Conservation (phyloP, 2,888 invertebrate genomes). For the Drosophila multiciliata region DNA sequence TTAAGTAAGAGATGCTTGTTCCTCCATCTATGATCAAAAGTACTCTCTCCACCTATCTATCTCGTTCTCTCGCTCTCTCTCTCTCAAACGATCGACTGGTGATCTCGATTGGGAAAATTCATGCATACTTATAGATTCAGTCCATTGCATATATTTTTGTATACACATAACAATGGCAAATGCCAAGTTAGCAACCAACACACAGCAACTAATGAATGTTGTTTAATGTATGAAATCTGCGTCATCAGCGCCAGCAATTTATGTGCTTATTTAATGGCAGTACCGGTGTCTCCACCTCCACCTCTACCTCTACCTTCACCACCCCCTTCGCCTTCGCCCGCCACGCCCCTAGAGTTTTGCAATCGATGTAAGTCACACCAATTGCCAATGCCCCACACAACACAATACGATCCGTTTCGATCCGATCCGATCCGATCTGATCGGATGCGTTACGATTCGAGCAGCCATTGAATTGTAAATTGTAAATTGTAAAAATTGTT, state of each 20-base stretch:
- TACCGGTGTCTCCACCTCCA: slow-evolving; percentile 7
- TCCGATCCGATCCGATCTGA: slow-evolving; percentile 13
- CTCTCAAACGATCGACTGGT: background rate
- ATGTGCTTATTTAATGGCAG: slow-evolving; percentile 67
- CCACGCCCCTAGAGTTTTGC: slow-evolving; percentile 48
- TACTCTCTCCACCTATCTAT: background rate
- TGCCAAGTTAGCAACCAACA: slow-evolving; percentile 18
- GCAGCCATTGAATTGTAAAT: slow-evolving; percentile 75
- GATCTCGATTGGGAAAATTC: slow-evolving; percentile 1
- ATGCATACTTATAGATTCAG: background rate
- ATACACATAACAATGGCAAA: slow-evolving; percentile 13
- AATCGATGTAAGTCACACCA: slow-evolving; percentile 71
- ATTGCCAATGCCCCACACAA: slow-evolving; percentile 58
- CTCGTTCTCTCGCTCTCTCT: too few species aligned
- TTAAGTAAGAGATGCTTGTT: background rate
- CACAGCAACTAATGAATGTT: slow-evolving; percentile 45
- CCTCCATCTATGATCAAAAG: background rate
- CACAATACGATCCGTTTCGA: slow-evolving; percentile 16
- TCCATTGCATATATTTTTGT: background rate
- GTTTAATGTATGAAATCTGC: slow-evolving; percentile 49
- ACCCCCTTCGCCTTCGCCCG: slow-evolving; percentile 15
- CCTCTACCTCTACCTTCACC: background rate
- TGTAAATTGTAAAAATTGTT: slow-evolving; percentile 47
- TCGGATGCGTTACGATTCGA: slow-evolving; percentile 15
- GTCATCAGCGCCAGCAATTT: slow-evolving; percentile 68